Evolutionary conservation across 2,888 invertebrate genomes (phyloP), one percentile per base, ranked within the genome.

Genomic region (Dasypogon diadema): DNA sequence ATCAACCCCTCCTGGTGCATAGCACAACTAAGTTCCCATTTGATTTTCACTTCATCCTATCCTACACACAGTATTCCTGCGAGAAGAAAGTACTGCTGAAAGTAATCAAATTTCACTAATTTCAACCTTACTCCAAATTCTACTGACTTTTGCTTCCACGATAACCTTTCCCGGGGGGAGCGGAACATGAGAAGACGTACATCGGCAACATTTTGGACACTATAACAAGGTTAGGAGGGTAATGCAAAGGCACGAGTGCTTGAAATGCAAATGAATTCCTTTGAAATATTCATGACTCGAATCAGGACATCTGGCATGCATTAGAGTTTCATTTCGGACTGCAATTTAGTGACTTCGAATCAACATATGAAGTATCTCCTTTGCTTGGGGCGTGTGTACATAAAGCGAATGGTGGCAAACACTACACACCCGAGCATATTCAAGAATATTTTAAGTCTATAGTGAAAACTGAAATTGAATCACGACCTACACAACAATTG

Each of bases 261-360:
- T 60, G 60, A 60, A 34, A 60, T 60, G 60, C 34, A 60, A 60
- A 60, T 60, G 58, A 58, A 60, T 37, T 60, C 60, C 60, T 58
- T 58, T 58, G 37, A 60, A 60, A 60, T 60, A 60, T 60, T 60
- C 60, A 34, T 37, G 60, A 26, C 58, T 58, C 58, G 30, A 58
- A 58, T 58, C 58, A 58, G 58, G 58, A 58, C 58, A 58, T 58
- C 58, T 58, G 58, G 30, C 58, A 58, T 58, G 58, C 58, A 58
- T 58, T 58, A 30, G 58, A 58, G 30, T 58, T 58, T 58, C 58
- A 58, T 58, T 58, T 58, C 58, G 58, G 58, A 58, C 30, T 58
- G 58, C 58, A 58, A 58, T 58, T 58, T 58, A 30, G 26, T 58
- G 58, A 58, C 58, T 30, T 58, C 30, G 58, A 30, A 24, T n/a